A percentile compares a stretch with the other conserved stretches of the same genome.
These are phyloP conservation scores for Phalacrocorax pelagicus DNA, from an alignment of 2,113 vertebrate species.

Conservation along the genomic window DNA sequence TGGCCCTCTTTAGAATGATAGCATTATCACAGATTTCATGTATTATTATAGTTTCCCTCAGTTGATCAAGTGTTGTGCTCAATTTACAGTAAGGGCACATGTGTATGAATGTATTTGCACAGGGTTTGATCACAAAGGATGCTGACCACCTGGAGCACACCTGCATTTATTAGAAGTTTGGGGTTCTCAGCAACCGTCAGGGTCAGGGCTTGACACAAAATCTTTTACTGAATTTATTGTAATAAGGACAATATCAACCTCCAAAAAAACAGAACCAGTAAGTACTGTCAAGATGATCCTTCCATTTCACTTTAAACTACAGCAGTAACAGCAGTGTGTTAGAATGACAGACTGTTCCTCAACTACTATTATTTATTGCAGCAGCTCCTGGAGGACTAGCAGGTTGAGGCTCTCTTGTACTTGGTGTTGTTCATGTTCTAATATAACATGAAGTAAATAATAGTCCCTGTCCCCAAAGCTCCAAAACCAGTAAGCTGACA, in stretches of 20 bases:
- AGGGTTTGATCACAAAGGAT: background rate
- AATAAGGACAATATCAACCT: background rate
- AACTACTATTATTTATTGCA: background rate
- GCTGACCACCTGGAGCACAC: background rate
- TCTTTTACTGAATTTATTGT: background rate
- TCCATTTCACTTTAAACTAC: background rate
- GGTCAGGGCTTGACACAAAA: background rate
- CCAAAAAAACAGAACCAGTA: background rate
- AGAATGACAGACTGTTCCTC: background rate
- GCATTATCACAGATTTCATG: background rate
- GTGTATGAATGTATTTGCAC: background rate
- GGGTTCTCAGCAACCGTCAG: background rate
- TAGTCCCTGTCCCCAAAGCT: background rate
- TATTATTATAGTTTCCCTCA: background rate
- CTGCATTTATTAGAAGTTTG: background rate
- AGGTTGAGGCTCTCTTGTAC: background rate
- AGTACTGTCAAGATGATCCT: background rate
- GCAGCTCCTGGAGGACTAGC: background rate
- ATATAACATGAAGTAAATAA: background rate
- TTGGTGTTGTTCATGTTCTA: background rate
- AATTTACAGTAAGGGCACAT: accelerated
- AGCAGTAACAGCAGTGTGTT: background rate
- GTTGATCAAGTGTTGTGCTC: background rate
- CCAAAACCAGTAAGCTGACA: background rate
- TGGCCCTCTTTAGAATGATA: background rate